Base-by-base conservation (phyloP, 2,797 vertebrate genomes). In the Leuciscus waleckii region DNA sequence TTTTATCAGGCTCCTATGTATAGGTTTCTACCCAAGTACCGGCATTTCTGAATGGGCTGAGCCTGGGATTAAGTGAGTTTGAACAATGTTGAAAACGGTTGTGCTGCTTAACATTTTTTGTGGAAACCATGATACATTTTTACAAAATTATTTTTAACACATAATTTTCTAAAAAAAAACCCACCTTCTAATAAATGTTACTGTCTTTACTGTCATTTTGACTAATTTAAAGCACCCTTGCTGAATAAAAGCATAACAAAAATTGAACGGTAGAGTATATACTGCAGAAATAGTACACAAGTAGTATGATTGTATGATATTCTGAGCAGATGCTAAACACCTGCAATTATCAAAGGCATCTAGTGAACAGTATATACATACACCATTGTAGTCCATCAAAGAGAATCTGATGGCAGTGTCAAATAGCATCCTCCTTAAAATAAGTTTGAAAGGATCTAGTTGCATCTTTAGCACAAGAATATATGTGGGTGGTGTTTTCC, bases 341-440 rank as follows among this genome's bases (percentile, higher is more conserved):
- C 23, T 71, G 39, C 69, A 71, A 23, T 58, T 37, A 13, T 65
- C 10, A 29, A 46, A 43, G n/a, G 39, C 39, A 26, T 65, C 46
- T 61, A 61, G 49, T 35, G 51, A 54, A 41, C 17, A 46, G 68
- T 16, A 63, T 2, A 37, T 4, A 74, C 21, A 16, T 14, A 35
- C 37, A 8, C 8, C 21, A 35, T 6, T 29, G 9, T 29, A 37
- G 13, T 49, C 8, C n/a, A 77, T 68, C 56, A 61, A 46, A 80
- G 29, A 14, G 14, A 37, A 80, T 41, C 37, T 29, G 32, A 81
- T 61, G 69, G 26, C 56, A 84, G 19, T 39, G 23, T 74, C 26
- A 69, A 63, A 88, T 16, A 79, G 29, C 77, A 76, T 54, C 23
- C 2, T 35, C 6, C 51, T 86, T 17, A 63, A 51, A 39, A 41